These are phyloP conservation scores for Drosophila tani DNA, from an alignment of 1,140 invertebrate genomes.

Conservation along the genomic window DNA sequence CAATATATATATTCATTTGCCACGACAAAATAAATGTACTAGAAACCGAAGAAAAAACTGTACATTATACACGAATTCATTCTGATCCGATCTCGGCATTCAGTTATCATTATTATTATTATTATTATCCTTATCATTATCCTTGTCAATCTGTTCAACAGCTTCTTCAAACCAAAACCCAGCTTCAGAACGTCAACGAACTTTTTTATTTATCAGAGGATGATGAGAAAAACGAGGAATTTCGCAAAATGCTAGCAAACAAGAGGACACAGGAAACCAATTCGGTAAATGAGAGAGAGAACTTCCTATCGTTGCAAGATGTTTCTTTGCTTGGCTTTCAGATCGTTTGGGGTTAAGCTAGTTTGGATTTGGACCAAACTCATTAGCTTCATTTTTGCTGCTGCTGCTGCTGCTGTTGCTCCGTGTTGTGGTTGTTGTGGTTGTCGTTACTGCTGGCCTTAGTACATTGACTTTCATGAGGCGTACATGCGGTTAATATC, in stretches of 20 bases:
- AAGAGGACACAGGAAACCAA: slow-evolving; percentile 23
- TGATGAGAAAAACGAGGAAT: slow-evolving; percentile 28
- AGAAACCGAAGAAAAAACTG: slow-evolving; percentile 73
- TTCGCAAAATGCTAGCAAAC: slow-evolving; percentile 37
- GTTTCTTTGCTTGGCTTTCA: slow-evolving; percentile 42
- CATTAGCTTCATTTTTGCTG: slow-evolving; percentile 50
- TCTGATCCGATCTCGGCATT: slow-evolving; percentile 35
- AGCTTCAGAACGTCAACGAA: slow-evolving; percentile 33
- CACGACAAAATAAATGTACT: slow-evolving; percentile 55
- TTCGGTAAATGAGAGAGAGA: slow-evolving; percentile 37
- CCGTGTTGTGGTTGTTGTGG: slow-evolving; percentile 26
- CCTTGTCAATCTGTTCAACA: slow-evolving; percentile 61
- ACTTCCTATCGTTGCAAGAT: slow-evolving; percentile 14
- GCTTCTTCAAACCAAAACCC: slow-evolving; percentile 47
- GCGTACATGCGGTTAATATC: slow-evolving; percentile 97
- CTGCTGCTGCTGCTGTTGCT: slow-evolving; percentile 20
- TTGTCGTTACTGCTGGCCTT: slow-evolving; percentile 36
- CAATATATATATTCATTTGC: slow-evolving; percentile 62
- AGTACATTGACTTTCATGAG: slow-evolving; percentile 88
- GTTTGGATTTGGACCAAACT: slow-evolving; percentile 64
- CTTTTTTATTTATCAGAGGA: slow-evolving; percentile 26
- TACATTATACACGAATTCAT: slow-evolving; percentile 58
- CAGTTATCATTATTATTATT: slow-evolving; percentile 27
- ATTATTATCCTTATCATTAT: slow-evolving; percentile 56
- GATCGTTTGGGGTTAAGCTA: slow-evolving; percentile 67